phyloP scores from a whole-genome alignment of 2,113 vertebrate genomes.

The Arizona elegans region DNA sequence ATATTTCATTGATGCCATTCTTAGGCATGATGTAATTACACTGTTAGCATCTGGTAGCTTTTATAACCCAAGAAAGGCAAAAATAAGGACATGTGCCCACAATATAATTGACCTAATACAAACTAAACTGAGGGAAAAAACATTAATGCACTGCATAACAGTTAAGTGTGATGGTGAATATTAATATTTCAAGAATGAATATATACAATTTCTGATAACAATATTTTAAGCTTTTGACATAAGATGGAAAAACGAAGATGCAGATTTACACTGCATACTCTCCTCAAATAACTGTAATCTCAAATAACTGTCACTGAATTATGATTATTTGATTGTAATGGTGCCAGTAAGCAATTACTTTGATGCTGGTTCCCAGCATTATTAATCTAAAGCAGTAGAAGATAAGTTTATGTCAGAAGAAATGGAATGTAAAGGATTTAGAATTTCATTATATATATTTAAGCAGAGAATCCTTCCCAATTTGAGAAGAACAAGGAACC shows the following conservation, averaged over 20 bases:
- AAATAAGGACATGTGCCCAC: neutral
- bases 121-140: neutral
- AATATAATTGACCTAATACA: neutral
- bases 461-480: neutral
- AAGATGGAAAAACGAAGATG: neutral
- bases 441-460: neutral
- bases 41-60: neutral
- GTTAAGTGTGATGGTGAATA: neutral
- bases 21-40: neutral
- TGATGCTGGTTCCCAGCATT: conserved; percentile 1
- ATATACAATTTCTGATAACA: neutral
- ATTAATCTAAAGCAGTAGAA: conserved; percentile 37
- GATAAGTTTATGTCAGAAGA: conserved; percentile 42
- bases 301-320: neutral
- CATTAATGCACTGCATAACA: neutral
- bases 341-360: neutral
- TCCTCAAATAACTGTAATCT: neutral
- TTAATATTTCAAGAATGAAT: neutral
- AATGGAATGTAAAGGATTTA: neutral
- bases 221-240: neutral
- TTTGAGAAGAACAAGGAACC: neutral
- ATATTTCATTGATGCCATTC: neutral
- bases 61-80: neutral
- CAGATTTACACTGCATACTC: neutral
- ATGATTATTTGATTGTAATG: neutral